These are phyloP conservation scores for Crenichthys baileyi DNA, from an alignment of 2,797 vertebrate genomes.

Conservation along the genomic window DNA sequence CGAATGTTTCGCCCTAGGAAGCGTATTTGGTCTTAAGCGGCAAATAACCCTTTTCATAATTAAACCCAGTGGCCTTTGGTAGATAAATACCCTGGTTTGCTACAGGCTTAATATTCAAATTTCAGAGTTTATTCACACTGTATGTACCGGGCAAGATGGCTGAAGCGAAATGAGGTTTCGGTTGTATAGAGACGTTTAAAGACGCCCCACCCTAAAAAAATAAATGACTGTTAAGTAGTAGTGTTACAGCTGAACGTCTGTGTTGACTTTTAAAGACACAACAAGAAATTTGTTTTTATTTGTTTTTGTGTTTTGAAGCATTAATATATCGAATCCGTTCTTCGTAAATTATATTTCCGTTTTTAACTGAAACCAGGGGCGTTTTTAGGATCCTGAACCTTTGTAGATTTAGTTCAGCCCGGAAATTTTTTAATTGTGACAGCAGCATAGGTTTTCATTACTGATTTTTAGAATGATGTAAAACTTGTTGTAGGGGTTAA, in stretches of 20 bases:
- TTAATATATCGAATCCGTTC: neutral
- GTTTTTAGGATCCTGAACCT: neutral
- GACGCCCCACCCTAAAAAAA: constrained; percentile 69
- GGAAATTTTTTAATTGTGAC: neutral
- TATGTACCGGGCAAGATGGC: constrained; percentile 74
- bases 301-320: neutral
- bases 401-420: neutral
- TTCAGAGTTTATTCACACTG: constrained; percentile 18
- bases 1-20: constrained; percentile 5
- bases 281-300: constrained; percentile 1
- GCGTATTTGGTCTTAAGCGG: neutral
- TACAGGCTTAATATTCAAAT: constrained; percentile 29
- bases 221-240: constrained; percentile 21
- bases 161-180: constrained; percentile 63
- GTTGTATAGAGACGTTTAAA: constrained; percentile 59
- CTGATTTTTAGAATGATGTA: neutral
- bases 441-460: neutral
- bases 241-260: neutral
- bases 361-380: neutral
- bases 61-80: neutral
- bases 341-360: neutral
- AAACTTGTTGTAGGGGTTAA: neutral
- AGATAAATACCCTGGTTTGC: constrained; percentile 51
- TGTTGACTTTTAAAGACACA: neutral
- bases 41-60: neutral